Conservation (phyloP, 2,888 invertebrate genomes). For the Drosophila meridionalis region DNA sequence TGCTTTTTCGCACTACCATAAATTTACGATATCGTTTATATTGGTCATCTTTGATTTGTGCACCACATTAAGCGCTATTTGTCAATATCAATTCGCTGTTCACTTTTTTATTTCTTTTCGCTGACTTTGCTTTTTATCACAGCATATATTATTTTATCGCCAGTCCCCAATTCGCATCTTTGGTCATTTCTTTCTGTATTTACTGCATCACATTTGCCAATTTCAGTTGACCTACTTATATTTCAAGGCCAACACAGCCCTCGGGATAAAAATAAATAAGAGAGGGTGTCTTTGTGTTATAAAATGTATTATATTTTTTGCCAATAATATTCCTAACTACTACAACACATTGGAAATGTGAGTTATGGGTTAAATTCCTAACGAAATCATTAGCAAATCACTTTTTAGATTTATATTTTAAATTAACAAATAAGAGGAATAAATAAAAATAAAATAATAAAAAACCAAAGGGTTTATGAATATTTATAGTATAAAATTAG, state of each 20-base stretch:
- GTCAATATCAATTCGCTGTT: slow-evolving; percentile 38
- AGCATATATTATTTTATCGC: slow-evolving; percentile 19
- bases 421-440: not conserved
- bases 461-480: not conserved
- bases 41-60: slow-evolving; percentile 44
- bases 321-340: not conserved
- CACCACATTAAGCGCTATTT: slow-evolving; percentile 51
- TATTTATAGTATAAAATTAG: not conserved
- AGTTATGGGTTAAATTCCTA: not conserved
- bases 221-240: slow-evolving; percentile 18
- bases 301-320: not conserved
- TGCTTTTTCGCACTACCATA: slow-evolving; percentile 35
- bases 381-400: not conserved
- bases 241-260: slow-evolving; percentile 11
- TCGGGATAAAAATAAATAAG: slow-evolving; percentile 3
- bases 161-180: slow-evolving; percentile 31
- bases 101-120: slow-evolving; percentile 25
- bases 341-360: not conserved
- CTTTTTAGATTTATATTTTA: not conserved
- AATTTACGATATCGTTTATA: slow-evolving; percentile 38
- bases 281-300: not conserved
- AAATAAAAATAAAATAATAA: not conserved
- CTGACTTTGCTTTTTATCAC: slow-evolving; percentile 13
- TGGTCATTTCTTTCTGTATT: slow-evolving; percentile 21
- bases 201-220: slow-evolving; percentile 31